These are phyloP conservation scores for Kryptopterus vitreolus DNA, from an alignment of 2,797 vertebrate species.

Conservation along the genomic window DNA sequence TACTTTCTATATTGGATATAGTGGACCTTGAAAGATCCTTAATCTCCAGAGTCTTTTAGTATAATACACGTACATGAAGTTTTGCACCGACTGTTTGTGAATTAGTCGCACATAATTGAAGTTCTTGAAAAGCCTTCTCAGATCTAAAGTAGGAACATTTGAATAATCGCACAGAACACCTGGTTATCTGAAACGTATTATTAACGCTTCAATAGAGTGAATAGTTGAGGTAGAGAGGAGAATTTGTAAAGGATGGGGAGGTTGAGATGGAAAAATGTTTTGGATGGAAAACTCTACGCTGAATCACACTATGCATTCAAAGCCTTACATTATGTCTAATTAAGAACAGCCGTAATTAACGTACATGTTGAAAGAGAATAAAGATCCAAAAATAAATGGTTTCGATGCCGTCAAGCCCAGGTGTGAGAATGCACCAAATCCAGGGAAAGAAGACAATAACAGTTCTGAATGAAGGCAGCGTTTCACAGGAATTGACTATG, in stretches of 20 bases:
- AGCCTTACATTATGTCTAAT: constrained; percentile 23
- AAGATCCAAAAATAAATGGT: constrained; percentile 13
- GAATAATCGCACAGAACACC: constrained; percentile 39
- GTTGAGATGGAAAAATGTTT: constrained; percentile 18
- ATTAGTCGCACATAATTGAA: constrained; percentile 4
- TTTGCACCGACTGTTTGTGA: constrained; percentile 13
- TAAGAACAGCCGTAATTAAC: constrained; percentile 30
- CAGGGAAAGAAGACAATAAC: constrained; percentile 2
- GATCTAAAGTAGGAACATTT: constrained; percentile 31
- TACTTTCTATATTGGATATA: not conserved
- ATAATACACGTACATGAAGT: not conserved
- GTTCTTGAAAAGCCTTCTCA: constrained; percentile 10
- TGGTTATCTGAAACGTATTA: constrained; percentile 44
- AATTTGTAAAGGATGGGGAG: constrained; percentile 11
- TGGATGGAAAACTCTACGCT: constrained; percentile 13
- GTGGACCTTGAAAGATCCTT: not conserved
- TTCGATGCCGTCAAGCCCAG: constrained; percentile 27
- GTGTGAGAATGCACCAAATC: constrained; percentile 25
- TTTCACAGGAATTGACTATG: constrained; percentile 4
- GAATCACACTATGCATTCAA: constrained; percentile 25
- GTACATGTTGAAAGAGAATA: not conserved
- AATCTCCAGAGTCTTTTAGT: constrained; percentile 10
- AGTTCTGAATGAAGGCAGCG: constrained; percentile 7
- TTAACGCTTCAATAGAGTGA: constrained; percentile 42
- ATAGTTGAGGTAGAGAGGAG: constrained; percentile 3